Base-by-base conservation (phyloP, 1,140 invertebrate genomes). In the Aleiodes sp. region DNA sequence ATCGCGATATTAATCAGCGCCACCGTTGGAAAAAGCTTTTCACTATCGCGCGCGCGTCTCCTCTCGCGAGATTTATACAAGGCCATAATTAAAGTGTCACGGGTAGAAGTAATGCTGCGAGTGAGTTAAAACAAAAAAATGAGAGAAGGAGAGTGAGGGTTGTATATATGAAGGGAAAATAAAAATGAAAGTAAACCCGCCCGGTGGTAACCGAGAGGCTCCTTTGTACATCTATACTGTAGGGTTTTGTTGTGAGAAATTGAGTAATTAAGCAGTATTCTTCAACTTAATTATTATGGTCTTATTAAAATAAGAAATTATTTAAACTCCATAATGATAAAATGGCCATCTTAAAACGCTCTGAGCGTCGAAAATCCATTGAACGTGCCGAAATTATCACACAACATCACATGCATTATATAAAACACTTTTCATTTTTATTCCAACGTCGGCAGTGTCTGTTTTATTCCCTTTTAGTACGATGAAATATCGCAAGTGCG, bases 11-110 rank as follows among this genome's bases (percentile, higher is more conserved):
- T 67, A 59, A 67, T 67, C 65, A 67, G 56, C 56, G 28, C 65
- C 35, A 62, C 59, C 16, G 59, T 62, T 62, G 33, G 31, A 57
- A 66, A 59, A 66, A 66, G 52, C 52, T 67, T 67, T 60, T 65
- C 70, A 73, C 70, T 74, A 74, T 74, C 70, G 67, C 70, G 69
- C 73, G 71, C 76, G 65, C 68, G 70, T 76, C 65, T 68, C 76
- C 71, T 73, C 68, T 10, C 63, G 73, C 71, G 74, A 79, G 76
- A 84, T 83, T 84, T 84, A 82, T 79, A 73, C 78, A 73, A 57
- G 73, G 79, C 77, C 78, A 84, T 85, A 83, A 84, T 84, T 85
- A 84, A 85, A 84, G 82, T 84, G 83, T 84, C 83, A 78, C 76
- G 65, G 73, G 65, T 65, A 75, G 75, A 70, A 80, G 70, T 78